These are phyloP conservation scores for Porites australiensis DNA, from an alignment of 64 coral and sea anemone species.

Conservation along the genomic window DNA sequence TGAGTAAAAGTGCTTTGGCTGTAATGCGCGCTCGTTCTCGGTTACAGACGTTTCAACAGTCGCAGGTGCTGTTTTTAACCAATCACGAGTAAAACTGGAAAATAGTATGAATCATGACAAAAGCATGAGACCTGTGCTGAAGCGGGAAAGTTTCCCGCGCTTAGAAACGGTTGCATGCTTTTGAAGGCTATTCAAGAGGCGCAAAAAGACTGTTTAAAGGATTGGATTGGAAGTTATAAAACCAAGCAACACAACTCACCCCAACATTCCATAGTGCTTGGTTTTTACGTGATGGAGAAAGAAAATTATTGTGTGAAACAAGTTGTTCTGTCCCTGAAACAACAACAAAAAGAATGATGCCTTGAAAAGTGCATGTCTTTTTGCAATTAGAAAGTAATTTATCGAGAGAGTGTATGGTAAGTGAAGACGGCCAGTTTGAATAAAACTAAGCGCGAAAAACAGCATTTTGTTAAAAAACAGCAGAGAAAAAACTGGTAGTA, in stretches of 20 bases:
- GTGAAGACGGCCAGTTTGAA: no score
- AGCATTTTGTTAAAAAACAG: not conserved
- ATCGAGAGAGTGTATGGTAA: no score
- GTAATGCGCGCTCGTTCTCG: no score
- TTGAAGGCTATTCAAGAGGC: not conserved
- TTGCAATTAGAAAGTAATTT: no score
- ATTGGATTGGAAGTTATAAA: not conserved
- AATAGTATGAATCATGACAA: no score
- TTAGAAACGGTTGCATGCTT: not conserved
- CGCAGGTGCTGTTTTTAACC: no score
- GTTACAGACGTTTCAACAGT: no score
- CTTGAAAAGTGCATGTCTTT: not conserved
- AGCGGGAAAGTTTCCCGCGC: not conserved
- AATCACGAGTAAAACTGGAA: no score
- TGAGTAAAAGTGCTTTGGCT: no score
- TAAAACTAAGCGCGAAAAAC: no score
- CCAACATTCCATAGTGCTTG: slow-evolving; percentile 89
- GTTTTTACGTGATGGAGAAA: slow-evolving; percentile 92
- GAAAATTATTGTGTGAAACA: slow-evolving; percentile 89
- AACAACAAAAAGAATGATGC: not conserved
- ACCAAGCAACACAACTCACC: slow-evolving; percentile 36
- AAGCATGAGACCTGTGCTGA: no score
- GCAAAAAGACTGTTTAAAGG: no score
- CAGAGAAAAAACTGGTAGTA: slow-evolving; percentile 4
- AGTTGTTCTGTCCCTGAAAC: slow-evolving; percentile 90